Base-by-base conservation (phyloP, 1,140 invertebrate species). In the Drosophila lacertosa region DNA sequence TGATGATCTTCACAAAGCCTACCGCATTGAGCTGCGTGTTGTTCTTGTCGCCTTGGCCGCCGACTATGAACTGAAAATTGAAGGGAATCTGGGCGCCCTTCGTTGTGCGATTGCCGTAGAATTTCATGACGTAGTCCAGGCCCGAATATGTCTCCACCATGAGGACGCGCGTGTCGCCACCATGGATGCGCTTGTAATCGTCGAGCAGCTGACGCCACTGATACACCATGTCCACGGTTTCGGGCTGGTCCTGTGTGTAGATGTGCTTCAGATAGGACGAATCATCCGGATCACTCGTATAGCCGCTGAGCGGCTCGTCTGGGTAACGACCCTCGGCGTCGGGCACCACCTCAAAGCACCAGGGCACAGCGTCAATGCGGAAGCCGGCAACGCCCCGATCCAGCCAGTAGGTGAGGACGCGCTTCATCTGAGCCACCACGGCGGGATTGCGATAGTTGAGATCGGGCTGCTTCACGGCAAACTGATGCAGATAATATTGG, bases 331-430 rank as follows among this genome's bases (percentile, higher is more conserved):
- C 93, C 6, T 89, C 89, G 7, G 77, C 92, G 3, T 89, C 91
- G 47, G 92, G 66, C 5, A 62, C 92, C 0, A 89, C 92, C 91
- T 95, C 94, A 59, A 94, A 92, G 16, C 95, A 77, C 89, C 92
- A 92, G 6, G 93, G 92, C 5, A 95, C 92, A 11, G 94, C 94
- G 68, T 94, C 93, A 24, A 97, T 92, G 51, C 95, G 92, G 77
- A 97, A 97, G 4, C 96, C 96, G 89, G 95, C 94, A 0, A 97
- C 95, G 2, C 95, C 95, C 77, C 93, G 93, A 13, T 95, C 92
- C 11, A 97, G 73, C 96, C 96, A 97, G 78, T 95, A 96, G 22
- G 92, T 91, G 1, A 97, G 76, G 2, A 95, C 92, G 35, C 95
- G 92, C 35, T 95, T 94, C 92, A 97, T 94, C 81, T 95, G 95